Evolutionary conservation across 2,113 vertebrate genomes (phyloP), one percentile per base, ranked within the genome.

Genomic region (Callaeas wilsoni): DNA sequence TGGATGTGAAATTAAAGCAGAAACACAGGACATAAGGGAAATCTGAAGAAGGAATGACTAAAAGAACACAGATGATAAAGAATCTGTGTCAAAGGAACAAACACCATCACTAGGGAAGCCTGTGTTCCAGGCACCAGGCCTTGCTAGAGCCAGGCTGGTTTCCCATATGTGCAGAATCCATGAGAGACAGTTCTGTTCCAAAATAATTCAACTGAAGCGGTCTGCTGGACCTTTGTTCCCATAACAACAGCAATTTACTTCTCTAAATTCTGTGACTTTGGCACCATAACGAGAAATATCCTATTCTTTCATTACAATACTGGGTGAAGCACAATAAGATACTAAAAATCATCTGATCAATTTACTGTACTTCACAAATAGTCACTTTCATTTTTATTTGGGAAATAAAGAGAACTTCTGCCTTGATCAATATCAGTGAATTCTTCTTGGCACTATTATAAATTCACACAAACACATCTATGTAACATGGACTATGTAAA

Each of bases 241-340:
- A 82, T 94, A 93, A 97, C 52, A 91, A 78, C 91, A 85, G 52
- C 53, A 79, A 76, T 82, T 92, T 39, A 19, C 25, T 91, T 59
- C 32, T 75, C 47, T 83, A 37, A 67, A 30, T 68, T 71, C 69
- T 46, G 18, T 6, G 3, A 14, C 33, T 78, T 70, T 78, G 62
- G 41, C 77, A 53, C 41, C 73, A 13, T 70, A 35, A 78, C 67
- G n/a, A 87, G 53, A 89, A 92, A 65, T 75, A 84, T 6, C 12
- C 32, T 71, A 32, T 44, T 69, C 17, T 87, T 84, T 87, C 53
- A 71, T 87, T 84, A 87, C 84, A 92, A 87, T 41, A 60, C 21
- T 41, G 56, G 33, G 56, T 70, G 49, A 92, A 92, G 25, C 55
- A 81, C 59, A 78, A 12, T 41, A 75, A 86, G 52, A 55, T 70